Evolutionary conservation across 2,113 vertebrate species (phyloP), one percentile per base, ranked within the genome.

Genomic region (Mionectes macconnelli): DNA sequence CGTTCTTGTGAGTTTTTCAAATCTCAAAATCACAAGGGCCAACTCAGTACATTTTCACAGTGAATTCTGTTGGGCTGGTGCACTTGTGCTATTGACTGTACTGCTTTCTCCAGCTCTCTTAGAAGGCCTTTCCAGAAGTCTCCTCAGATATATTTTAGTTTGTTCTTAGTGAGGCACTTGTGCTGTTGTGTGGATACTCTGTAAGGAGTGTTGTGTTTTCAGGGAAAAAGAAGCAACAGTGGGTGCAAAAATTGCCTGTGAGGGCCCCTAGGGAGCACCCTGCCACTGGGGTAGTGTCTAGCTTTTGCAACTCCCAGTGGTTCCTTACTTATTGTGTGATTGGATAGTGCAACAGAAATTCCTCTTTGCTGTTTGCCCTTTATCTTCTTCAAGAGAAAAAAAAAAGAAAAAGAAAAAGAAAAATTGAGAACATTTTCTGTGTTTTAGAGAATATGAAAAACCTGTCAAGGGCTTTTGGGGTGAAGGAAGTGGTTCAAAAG

Each of bases 371-470:
- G 44, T 69, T 52, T 45, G 23, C 19, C 3, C 14, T 64, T 92
- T 80, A 28, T 53, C 45, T 56, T 83, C 45, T 40, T 40, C 12
- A 40, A 40, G 12, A 40, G 18, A 44, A 7, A 14, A 17, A 1
- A 42, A 18, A 23, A 14, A 14, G 8, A 37, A 7, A 47, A 30
- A 20, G 28, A 30, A 4, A 10, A 11, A 1, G 9, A 50, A 37
- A 33, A 20, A n/a, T 2, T 27, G 1, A 8, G 18, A 49, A 39
- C 14, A 16, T 4, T 7, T 37, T 4, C 0, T 0, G 10, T 74
- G 50, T 70, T 77, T 83, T 84, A 74, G 39, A 66, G 25, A 66
- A 39, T 21, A 64, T 19, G 37, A 49, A 69, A 86, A 86, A 76
- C 30, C 59, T 80, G 49, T 77, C 76, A 55, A 87, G 16, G 59